Evolutionary conservation across 2,113 vertebrate genomes (phyloP).

Genomic region (Cephalopholis sonnerati): DNA sequence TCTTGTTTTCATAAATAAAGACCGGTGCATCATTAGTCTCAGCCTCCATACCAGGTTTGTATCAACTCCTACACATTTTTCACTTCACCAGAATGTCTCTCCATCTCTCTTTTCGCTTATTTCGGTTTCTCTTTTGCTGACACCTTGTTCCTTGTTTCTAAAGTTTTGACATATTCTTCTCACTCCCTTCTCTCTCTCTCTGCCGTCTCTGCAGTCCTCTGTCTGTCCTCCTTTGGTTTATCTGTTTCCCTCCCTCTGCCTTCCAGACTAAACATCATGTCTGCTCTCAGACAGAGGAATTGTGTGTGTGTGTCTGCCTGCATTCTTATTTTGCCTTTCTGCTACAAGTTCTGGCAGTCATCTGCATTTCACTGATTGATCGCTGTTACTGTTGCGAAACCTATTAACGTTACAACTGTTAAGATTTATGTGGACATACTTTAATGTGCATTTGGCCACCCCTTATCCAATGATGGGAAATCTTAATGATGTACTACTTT

Average conservation of each 20-base stretch:
- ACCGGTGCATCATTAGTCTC: slow-evolving; percentile 24
- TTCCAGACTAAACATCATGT: slow-evolving; percentile 74
- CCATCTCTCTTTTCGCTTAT: neutral
- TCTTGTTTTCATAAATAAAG: slow-evolving; percentile 30
- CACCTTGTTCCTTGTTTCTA: slow-evolving; percentile 26
- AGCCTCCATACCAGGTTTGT: neutral
- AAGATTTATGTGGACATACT: neutral
- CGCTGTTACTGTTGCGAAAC: neutral
- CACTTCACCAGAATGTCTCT: neutral
- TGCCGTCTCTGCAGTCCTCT: neutral
- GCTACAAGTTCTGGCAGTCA: slow-evolving; percentile 28
- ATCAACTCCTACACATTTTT: slow-evolving; percentile 23
- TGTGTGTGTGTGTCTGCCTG: slow-evolving; percentile 16
- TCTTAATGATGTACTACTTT: too few relatives aligned
- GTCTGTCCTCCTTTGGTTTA: slow-evolving; percentile 39
- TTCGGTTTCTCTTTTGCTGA: neutral
- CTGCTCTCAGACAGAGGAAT: slow-evolving; percentile 67
- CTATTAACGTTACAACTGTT: neutral
- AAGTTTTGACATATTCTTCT: slow-evolving; percentile 26
- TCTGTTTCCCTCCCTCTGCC: slow-evolving; percentile 55
- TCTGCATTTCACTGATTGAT: slow-evolving; percentile 1
- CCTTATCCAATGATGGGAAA: too few relatives aligned
- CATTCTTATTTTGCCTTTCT: slow-evolving; percentile 50
- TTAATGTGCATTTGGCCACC: too few relatives aligned
- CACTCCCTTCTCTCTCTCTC: slow-evolving; percentile 6